These are phyloP conservation scores for Cladorhizidae sp. DNA, from an alignment of 37 sponge, comb jelly and placozoan genomes.

Conservation along the genomic window DNA sequence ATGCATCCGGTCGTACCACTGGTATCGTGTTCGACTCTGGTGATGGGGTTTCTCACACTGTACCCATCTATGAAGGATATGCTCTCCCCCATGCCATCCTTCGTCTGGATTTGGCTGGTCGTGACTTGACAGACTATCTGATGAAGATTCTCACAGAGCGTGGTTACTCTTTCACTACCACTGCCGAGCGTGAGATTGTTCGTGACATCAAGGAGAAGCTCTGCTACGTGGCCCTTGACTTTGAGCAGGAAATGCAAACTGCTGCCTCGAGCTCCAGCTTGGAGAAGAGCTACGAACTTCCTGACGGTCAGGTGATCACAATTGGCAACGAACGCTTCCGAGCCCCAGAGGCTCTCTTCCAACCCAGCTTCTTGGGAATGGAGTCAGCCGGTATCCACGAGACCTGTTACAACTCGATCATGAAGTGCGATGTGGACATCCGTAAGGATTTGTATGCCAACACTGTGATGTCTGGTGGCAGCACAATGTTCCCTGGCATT, in stretches of 20 bases:
- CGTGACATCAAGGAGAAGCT: conserved; percentile 99
- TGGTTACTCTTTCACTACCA: conserved; percentile 96
- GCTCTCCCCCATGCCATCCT: conserved; percentile 98
- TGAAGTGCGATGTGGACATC: conserved; percentile 99
- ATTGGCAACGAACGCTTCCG: conserved; percentile 98
- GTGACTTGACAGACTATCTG: conserved; percentile 97
- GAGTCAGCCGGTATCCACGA: conserved; percentile 98
- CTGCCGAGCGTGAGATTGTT: conserved; percentile 97
- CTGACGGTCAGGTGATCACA: conserved; percentile 98
- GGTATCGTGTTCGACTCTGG: conserved; percentile 99
- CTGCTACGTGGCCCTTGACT: conserved; percentile 97
- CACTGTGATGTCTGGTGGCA: conserved; percentile 98
- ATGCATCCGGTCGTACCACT: conserved; percentile 98
- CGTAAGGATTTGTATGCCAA: conserved; percentile 99
- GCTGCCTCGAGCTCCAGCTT: conserved; percentile 90
- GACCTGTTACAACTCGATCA: conserved; percentile 99
- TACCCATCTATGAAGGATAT: conserved; percentile 99
- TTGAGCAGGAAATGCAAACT: conserved; percentile 95
- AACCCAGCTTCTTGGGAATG: conserved; percentile 92
- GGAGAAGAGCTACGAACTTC: conserved; percentile 99
- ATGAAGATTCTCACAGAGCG: conserved; percentile 96
- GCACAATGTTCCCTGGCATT: conserved; percentile 97
- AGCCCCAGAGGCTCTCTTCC: conserved; percentile 95
- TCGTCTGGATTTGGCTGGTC: conserved; percentile 92
- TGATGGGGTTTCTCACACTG: conserved; percentile 97